Evolutionary conservation across 2,797 vertebrate genomes (phyloP), one percentile per base, ranked within the genome.

Genomic region (Benthosema pterotum): DNA sequence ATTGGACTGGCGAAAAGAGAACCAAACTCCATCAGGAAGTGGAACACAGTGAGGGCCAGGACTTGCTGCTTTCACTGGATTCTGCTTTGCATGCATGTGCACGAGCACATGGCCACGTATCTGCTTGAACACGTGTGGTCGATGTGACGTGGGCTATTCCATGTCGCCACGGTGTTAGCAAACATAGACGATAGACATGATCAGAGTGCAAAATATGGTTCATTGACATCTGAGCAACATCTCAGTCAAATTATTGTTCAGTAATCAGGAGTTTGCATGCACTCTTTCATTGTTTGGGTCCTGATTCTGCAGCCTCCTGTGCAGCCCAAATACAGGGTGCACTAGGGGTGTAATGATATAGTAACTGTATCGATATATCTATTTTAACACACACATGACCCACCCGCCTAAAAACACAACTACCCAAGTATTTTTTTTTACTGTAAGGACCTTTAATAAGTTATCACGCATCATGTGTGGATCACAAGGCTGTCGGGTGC

Each of bases 21-120:
- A 48, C n/a, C 15, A n/a, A 59, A 52, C 63, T 51, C 7, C 11
- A 67, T 56, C 68, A 72, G 75, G 75, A 83, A 80, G 76, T 52
- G 63, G 62, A 73, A 48, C 56, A 28, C 65, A 46, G 46, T 1
- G 1, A 65, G 12, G 48, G 68, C 82, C 60, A 75, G 71, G 65
- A 52, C 5, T 49, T 63, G 49, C n/a, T 50, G 45, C 46, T 60
- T 48, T 52, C 55, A 68, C 59, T 63, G 59, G 60, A 62, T 43
- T 7, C 32, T 38, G 32, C 16, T 1, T 6, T 18, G 19, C 50
- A 49, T 18, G 18, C 54, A 54, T 16, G 32, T 42, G 62, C 62
- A 61, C 55, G 60, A 50, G 52, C 55, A 59, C 52, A 14, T 22
- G 16, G 60, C 42, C 25, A 2, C 12, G 12, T 63, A 4, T 60